Percentiles rank a stretch among this genome's conserved stretches.
These are phyloP conservation scores for Hyperoplus lanceolatus DNA, from an alignment of 2,797 vertebrate species.

Conservation along the genomic window DNA sequence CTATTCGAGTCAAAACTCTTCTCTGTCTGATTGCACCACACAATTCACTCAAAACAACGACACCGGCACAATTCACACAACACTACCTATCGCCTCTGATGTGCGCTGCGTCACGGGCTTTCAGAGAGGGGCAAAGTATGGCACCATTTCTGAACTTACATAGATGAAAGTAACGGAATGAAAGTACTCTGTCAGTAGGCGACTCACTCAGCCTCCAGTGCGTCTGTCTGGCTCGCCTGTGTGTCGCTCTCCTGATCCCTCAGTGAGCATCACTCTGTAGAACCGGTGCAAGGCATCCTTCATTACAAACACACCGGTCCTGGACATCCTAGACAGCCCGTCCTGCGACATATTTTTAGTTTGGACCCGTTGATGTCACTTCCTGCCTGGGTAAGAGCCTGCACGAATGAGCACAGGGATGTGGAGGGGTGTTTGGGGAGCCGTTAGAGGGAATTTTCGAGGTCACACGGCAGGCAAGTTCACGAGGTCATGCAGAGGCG, in stretches of 20 bases:
- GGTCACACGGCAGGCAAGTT: conserved; percentile 72
- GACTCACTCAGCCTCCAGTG: conserved; percentile 79
- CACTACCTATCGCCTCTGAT: conserved; percentile 41
- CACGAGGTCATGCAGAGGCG: conserved; percentile 74
- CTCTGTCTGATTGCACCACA: conserved; percentile 30
- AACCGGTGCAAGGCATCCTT: conserved; percentile 64
- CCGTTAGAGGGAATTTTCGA: conserved; percentile 41
- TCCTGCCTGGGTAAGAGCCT: conserved; percentile 80
- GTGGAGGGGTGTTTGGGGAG: conserved; percentile 64
- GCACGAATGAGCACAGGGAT: conserved; percentile 61
- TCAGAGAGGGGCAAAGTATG: conserved; percentile 66
- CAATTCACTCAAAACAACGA: conserved; percentile 41
- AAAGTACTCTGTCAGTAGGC: conserved; percentile 75
- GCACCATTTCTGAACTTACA: conserved; percentile 79
- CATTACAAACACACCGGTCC: conserved; percentile 59
- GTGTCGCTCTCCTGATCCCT: conserved; percentile 71
- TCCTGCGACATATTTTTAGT: conserved; percentile 83
- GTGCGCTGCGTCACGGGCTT: conserved; percentile 69
- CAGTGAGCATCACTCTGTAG: conserved; percentile 67
- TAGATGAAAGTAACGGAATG: conserved; percentile 76
- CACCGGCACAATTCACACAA: conserved; percentile 33
- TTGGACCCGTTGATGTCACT: conserved; percentile 88
- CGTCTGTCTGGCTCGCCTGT: conserved; percentile 69
- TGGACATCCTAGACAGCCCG: conserved; percentile 75
- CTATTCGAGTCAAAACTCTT: conserved; percentile 44